Conservation (phyloP, 2,888 invertebrate genomes). For the Empis stercorea region DNA sequence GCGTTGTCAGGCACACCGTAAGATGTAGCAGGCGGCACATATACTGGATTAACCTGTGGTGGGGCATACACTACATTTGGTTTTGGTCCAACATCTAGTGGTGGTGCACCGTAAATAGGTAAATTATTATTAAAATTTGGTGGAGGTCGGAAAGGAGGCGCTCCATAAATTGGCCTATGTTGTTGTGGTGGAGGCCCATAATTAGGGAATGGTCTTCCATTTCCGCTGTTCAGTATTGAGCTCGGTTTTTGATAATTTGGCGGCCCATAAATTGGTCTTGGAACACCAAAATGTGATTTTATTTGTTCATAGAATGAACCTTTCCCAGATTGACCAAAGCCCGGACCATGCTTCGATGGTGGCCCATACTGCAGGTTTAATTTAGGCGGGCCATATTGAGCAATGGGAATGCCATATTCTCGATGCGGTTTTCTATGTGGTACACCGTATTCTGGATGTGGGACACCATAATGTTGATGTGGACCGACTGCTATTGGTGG, state of each 20-base stretch:
- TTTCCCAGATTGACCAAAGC: constrained; percentile 15
- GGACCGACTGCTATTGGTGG: constrained; percentile 25
- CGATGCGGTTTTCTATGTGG: constrained; percentile 30
- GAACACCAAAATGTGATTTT: constrained; percentile 30
- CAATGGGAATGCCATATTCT: constrained; percentile 31
- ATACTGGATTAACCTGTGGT: constrained; percentile 5
- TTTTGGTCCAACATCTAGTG: constrained; percentile 26
- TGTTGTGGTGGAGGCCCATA: constrained; percentile 30
- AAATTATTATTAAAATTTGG: constrained; percentile 17
- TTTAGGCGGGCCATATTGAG: constrained; percentile 40
- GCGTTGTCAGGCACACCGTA: constrained; percentile 22
- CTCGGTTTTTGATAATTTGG: constrained; percentile 21
- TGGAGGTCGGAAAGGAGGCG: constrained; percentile 30
- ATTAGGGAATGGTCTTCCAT: not conserved
- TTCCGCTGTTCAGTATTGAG: too few relatives aligned
- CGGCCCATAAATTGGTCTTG: constrained; percentile 37
- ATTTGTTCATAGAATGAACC: constrained; percentile 30
- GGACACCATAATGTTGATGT: constrained; percentile 37
- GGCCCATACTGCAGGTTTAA: constrained; percentile 36
- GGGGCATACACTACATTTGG: constrained; percentile 20
- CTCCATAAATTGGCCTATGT: constrained; percentile 35
- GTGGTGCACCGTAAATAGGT: constrained; percentile 31
- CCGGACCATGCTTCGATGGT: constrained; percentile 20
- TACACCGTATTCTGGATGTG: constrained; percentile 37
- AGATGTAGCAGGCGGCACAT: constrained; percentile 12